phyloP scores from a whole-genome alignment of 2,888 invertebrate species.

The Pseudoips prasinana region DNA sequence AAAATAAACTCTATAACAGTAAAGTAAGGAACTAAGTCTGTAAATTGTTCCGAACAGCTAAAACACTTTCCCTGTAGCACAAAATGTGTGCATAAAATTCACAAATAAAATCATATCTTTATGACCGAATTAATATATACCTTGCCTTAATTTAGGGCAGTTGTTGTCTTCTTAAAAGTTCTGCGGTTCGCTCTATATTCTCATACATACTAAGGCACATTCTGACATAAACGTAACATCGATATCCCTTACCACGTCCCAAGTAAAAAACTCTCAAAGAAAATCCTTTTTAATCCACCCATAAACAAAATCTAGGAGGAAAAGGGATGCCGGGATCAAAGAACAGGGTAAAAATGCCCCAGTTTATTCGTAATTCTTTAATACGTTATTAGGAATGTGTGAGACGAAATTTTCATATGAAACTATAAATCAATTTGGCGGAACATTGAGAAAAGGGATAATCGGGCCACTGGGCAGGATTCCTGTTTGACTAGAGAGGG shows the following conservation, averaged over 20 bases:
- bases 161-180: slow-evolving; percentile 21
- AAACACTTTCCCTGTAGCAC: no score
- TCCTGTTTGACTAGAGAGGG: slow-evolving; percentile 22
- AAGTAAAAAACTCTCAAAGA: slow-evolving; percentile 44
- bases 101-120: no score
- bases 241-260: slow-evolving; percentile 34
- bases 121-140: no score
- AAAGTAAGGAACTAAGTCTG: no score
- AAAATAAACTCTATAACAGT: no score
- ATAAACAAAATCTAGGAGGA: slow-evolving; percentile 59
- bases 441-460: slow-evolving; percentile 27
- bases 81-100: no score
- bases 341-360: slow-evolving; percentile 23
- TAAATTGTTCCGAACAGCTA: no score
- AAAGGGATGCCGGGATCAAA: slow-evolving; percentile 46
- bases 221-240: slow-evolving; percentile 34
- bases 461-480: slow-evolving; percentile 39
- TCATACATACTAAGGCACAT: slow-evolving; percentile 43
- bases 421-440: slow-evolving; percentile 60
- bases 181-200: slow-evolving; percentile 25
- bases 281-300: slow-evolving; percentile 55
- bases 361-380: slow-evolving; percentile 38
- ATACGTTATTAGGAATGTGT: slow-evolving; percentile 48
- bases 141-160: no score
- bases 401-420: slow-evolving; percentile 56